Conservation (phyloP, 2,888 invertebrate species). For the Myathropa florea region DNA sequence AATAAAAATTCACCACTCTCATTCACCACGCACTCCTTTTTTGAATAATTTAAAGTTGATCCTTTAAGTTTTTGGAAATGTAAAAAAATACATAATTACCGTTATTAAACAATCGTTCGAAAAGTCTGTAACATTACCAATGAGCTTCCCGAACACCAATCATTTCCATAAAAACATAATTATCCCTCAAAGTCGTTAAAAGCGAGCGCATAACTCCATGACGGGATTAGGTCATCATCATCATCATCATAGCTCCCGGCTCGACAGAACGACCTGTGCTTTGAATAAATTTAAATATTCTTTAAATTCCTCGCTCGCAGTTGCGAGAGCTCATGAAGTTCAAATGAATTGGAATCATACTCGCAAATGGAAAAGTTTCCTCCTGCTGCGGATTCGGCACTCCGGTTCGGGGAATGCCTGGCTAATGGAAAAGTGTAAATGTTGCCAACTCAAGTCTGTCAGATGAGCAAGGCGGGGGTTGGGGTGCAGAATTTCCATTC, state of each 20-base stretch:
- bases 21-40: not conserved
- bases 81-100: not conserved
- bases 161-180: not conserved
- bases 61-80: not conserved
- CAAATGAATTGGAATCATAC: conserved; percentile 15
- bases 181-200: not conserved
- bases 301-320: not conserved
- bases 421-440: conserved; percentile 24
- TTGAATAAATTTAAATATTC: not conserved
- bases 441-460: not conserved
- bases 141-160: not conserved
- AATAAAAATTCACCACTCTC: not conserved
- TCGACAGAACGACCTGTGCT: not conserved
- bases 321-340: conserved; percentile 4
- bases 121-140: not conserved
- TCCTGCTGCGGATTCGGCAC: not conserved
- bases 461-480: not conserved
- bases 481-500: not conserved
- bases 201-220: too few relatives aligned
- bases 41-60: not conserved
- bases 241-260: not conserved
- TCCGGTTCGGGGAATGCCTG: not conserved
- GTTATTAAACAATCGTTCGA: not conserved
- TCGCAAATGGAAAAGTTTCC: conserved; percentile 27
- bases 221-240: not conserved